Evolutionary conservation across 2,113 vertebrate species (phyloP).

Genomic region (Felis chaus): DNA sequence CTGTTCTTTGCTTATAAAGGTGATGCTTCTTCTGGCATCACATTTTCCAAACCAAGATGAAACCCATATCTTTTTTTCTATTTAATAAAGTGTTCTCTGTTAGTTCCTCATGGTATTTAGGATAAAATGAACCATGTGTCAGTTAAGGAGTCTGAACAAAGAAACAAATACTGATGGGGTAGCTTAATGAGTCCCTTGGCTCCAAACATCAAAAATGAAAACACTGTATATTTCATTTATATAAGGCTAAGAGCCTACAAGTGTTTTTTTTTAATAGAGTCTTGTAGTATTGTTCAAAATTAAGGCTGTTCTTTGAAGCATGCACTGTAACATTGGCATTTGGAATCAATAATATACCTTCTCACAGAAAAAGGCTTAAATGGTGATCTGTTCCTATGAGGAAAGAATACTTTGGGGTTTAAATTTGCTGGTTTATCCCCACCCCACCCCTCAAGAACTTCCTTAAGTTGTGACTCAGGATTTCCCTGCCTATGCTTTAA

Average conservation of each 20-base stretch:
- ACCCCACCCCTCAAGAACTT: background rate
- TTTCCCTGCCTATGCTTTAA: background rate
- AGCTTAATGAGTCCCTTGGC: background rate
- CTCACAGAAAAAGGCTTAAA: constrained; percentile 13
- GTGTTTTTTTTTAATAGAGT: background rate
- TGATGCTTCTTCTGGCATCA: background rate
- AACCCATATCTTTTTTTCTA: background rate
- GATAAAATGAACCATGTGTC: background rate
- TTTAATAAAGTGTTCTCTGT: background rate
- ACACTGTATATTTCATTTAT: background rate
- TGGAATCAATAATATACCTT: constrained; percentile 62
- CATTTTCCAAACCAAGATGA: background rate
- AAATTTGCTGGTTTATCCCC: background rate
- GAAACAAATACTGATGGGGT: background rate
- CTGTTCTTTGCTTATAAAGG: background rate
- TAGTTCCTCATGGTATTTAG: background rate
- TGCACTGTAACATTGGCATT: constrained; percentile 17
- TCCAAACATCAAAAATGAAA: background rate
- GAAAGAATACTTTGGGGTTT: constrained; percentile 31
- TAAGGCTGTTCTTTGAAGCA: background rate
- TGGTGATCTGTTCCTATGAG: background rate
- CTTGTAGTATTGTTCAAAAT: background rate
- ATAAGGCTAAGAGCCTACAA: background rate
- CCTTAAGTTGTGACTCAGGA: background rate
- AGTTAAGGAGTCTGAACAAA: background rate